Evolutionary conservation across 2,113 vertebrate species (phyloP).

Genomic region (Nerophis ophidion): DNA sequence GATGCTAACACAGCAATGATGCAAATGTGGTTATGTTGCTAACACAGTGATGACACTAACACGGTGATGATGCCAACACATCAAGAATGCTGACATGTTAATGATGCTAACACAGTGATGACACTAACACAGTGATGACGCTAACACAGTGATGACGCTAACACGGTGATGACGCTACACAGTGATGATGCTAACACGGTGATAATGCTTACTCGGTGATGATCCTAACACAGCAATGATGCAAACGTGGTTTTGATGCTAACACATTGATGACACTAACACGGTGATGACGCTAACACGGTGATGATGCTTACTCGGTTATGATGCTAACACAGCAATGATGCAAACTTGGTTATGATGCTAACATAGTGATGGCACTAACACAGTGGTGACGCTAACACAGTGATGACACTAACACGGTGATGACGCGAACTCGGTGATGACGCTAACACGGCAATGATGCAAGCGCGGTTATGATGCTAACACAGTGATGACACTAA

Average conservation of each 20-base stretch:
- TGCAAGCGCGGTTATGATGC: conserved; percentile 12
- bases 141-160: conserved; percentile 30
- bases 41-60: not conserved
- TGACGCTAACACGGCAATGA: conserved; percentile 43
- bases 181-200: not conserved
- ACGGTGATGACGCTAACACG: no score
- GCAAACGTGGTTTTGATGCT: no score
- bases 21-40: no score
- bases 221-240: no score
- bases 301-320: no score
- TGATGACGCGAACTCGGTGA: no score
- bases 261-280: no score
- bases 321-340: conserved; percentile 24
- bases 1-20: conserved; percentile 22
- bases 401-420: no score
- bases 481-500: not conserved
- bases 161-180: conserved; percentile 33
- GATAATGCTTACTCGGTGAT: not conserved
- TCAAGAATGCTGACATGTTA: no score
- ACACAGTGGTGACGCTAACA: no score
- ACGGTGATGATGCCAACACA: no score
- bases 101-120: not conserved
- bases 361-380: no score
- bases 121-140: conserved; percentile 44
- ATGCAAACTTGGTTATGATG: not conserved